Percentiles rank a stretch among this genome's conserved stretches.
Evolutionary conservation across 2,797 vertebrate species (phyloP).

Genomic region (Pelodytes ibericus): DNA sequence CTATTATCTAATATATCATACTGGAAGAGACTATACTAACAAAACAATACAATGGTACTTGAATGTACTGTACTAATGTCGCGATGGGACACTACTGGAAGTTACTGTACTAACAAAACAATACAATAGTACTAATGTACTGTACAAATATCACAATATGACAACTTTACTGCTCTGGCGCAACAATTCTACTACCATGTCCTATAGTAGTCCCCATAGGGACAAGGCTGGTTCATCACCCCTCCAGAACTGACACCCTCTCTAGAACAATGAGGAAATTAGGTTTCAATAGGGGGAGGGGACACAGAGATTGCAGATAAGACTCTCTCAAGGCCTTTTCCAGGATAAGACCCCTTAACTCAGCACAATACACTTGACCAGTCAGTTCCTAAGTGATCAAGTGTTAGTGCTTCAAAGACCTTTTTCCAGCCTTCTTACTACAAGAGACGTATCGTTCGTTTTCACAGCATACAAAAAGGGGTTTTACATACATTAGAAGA

Average conservation of each 20-base stretch:
- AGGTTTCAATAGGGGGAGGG: constrained; percentile 14
- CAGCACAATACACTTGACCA: constrained; percentile 48
- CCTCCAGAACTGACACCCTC: neutral
- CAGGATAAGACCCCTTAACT: constrained; percentile 47
- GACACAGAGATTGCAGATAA: constrained; percentile 20
- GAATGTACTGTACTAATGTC: neutral
- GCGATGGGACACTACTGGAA: neutral
- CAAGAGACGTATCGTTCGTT: too few species aligned
- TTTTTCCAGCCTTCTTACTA: neutral
- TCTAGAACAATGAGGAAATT: constrained; percentile 3
- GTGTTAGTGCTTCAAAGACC: constrained; percentile 18
- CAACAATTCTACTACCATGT: too few species aligned
- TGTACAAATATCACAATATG: neutral
- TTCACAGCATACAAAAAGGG: too few species aligned
- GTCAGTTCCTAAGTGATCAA: constrained; percentile 38
- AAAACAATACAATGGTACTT: neutral
- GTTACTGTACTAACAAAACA: too few species aligned
- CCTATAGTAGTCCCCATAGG: too few species aligned
- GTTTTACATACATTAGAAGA: too few species aligned
- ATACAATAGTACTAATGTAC: neutral
- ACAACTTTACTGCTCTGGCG: too few species aligned
- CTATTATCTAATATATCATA: too few species aligned
- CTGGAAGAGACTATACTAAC: too few species aligned
- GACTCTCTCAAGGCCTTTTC: constrained; percentile 10
- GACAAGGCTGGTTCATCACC: too few species aligned